Evolutionary conservation across 2,113 vertebrate genomes (phyloP).

Genomic region (Aspiorhynchus laticeps): DNA sequence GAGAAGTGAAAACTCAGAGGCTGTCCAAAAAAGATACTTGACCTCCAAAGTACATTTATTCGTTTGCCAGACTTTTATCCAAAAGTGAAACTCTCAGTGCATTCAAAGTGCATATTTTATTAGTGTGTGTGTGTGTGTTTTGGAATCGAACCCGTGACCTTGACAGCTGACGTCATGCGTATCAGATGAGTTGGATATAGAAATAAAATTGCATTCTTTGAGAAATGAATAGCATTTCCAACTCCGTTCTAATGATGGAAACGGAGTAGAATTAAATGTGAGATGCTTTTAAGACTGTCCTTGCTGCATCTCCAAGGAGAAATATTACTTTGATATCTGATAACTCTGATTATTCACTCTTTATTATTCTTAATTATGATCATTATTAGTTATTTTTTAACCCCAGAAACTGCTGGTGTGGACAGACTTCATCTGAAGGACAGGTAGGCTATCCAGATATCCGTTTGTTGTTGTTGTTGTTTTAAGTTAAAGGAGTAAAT

Average conservation of each 20-base stretch:
- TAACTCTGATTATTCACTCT: conserved; percentile 9
- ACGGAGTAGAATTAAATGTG: background rate
- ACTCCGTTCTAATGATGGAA: background rate
- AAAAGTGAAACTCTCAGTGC: background rate
- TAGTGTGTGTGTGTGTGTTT: background rate
- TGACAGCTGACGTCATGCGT: background rate
- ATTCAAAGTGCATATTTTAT: background rate
- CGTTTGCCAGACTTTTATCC: conserved; percentile 9
- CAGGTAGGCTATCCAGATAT: background rate
- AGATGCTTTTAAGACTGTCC: conserved; percentile 3
- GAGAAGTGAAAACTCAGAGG: conserved; percentile 14
- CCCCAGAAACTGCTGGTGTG: background rate
- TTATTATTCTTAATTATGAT: too few species aligned
- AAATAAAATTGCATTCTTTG: background rate
- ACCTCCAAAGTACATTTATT: background rate
- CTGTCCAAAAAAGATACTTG: background rate
- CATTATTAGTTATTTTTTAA: background rate
- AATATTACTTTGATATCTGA: conserved; percentile 25
- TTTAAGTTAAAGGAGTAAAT: too few species aligned
- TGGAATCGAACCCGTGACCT: background rate
- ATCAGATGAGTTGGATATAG: background rate
- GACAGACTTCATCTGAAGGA: conserved; percentile 24
- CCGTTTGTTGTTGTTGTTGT: too few species aligned
- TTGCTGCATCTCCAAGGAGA: background rate
- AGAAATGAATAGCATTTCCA: background rate